Percentiles rank a stretch among this genome's conserved stretches.
phyloP scores from a whole-genome alignment of 2,113 vertebrate genomes.

The Phoxinus phoxinus region DNA sequence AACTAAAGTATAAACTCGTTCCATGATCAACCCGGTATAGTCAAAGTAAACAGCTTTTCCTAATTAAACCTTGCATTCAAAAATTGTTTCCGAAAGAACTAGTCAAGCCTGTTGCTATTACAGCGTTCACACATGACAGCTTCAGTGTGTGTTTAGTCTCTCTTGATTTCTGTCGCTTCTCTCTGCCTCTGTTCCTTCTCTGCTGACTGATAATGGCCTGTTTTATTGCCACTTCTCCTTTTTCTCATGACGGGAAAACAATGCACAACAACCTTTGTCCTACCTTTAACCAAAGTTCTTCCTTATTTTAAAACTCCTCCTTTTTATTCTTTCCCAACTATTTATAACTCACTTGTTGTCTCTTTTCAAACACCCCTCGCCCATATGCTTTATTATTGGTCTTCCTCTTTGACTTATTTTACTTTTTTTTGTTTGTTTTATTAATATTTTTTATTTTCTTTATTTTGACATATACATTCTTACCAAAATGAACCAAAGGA shows the following conservation, averaged over 20 bases:
- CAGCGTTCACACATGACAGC: not conserved
- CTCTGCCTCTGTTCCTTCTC: not conserved
- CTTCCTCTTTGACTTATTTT: not conserved
- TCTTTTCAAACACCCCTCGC: not conserved
- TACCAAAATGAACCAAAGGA: too few relatives aligned
- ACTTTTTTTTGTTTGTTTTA: not conserved
- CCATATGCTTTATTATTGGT: not conserved
- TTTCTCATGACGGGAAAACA: slow-evolving; percentile 41
- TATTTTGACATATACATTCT: not conserved
- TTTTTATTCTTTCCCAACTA: not conserved
- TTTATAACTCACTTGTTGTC: not conserved
- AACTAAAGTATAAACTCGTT: slow-evolving; percentile 1
- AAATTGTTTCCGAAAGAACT: not conserved
- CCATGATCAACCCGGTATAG: slow-evolving; percentile 38
- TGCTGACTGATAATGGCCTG: not conserved
- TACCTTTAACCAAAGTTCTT: slow-evolving; percentile 26
- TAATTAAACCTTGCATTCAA: not conserved
- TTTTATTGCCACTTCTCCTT: slow-evolving; percentile 54
- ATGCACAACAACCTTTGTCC: slow-evolving; percentile 51
- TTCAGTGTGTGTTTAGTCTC: not conserved
- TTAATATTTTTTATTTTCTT: too few relatives aligned
- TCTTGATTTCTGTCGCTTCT: not conserved
- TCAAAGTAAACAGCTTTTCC: not conserved
- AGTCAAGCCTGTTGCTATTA: not conserved
- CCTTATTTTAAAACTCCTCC: slow-evolving; percentile 41